A percentile compares a stretch with the other conserved stretches of the same genome.
Conservation (phyloP, 2,113 vertebrate species). For the Petaurus breviceps region DNA sequence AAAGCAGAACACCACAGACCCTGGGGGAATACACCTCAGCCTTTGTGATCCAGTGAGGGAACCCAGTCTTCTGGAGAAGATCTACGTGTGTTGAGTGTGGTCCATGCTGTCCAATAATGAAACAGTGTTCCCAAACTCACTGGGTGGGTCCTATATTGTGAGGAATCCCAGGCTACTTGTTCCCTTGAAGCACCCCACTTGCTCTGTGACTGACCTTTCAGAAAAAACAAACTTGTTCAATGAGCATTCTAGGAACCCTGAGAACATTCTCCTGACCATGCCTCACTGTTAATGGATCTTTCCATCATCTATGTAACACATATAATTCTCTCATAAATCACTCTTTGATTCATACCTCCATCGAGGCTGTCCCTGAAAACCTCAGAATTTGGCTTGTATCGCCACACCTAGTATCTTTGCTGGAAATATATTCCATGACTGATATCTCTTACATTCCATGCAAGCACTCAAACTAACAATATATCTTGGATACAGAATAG, state of each 20-base stretch:
- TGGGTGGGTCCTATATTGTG: not conserved
- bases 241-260: not conserved
- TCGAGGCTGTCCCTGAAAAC: not conserved
- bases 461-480: not conserved
- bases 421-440: not conserved
- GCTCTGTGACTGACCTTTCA: not conserved
- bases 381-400: not conserved
- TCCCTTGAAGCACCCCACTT: not conserved
- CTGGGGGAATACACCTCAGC: not conserved
- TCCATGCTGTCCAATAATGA: not conserved
- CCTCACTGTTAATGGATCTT: not conserved
- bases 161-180: not conserved
- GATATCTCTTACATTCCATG: not conserved
- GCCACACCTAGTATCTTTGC: not conserved
- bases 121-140: not conserved
- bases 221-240: not conserved
- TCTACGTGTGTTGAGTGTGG: not conserved
- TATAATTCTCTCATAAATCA: not conserved
- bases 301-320: not conserved
- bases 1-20: not conserved
- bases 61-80: not conserved
- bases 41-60: slow-evolving; percentile 2
- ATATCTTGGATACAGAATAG: not conserved
- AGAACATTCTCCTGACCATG: fast-evolving
- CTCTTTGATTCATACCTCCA: not conserved